Base-by-base conservation (phyloP, 92 coral and sea anemone species). In the Phenganax stokvisi region DNA sequence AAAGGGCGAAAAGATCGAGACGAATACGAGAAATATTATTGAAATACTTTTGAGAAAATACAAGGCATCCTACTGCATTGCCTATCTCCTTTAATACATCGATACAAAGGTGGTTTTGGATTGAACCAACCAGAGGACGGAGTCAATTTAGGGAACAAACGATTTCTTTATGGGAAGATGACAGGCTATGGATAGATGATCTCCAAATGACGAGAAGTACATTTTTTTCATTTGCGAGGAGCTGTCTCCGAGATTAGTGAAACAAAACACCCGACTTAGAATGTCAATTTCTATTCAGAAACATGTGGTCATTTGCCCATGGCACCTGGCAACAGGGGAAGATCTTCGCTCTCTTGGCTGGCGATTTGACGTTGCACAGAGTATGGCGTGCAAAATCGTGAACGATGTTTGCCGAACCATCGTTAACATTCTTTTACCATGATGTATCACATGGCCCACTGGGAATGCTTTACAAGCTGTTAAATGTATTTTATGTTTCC, bases 271-370 rank as follows among this genome's bases (percentile, higher is more conserved):
- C 29, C 51, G 85, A 75, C 47, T 82, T 59, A 70, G 85, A 72
- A 61, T 15, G 54, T 20, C 80, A 30, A 82, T 82, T 55, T 56
- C 85, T 31, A 9, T 62, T 30, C 55, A 84, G 68, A 84, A 84
- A 77, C 83, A 79, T 20, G 87, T 77, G 59, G 87, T 68, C 27
- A 65, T 84, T 29, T 84, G 83, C 74, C 15, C 77, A n/a, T 84
- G 87, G 87, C 87, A 84, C 58, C 76, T 84, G 77, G 83, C 83
- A 54, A 84, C 87, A 8, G 87, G 87, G 47, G 87, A 84, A 77
- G 83, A 84, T 37, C 78, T 52, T 16, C 54, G 71, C 51, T 76
- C 1, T 9, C 59, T 76, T 5, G 66, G 66, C 16, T 76, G 80
- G 80, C 7, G 80, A 53, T 76, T 76, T 76, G 66, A 55, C 57